These are phyloP conservation scores for Anomalospiza imberbis DNA, from an alignment of 2,797 vertebrate genomes.

Conservation along the genomic window DNA sequence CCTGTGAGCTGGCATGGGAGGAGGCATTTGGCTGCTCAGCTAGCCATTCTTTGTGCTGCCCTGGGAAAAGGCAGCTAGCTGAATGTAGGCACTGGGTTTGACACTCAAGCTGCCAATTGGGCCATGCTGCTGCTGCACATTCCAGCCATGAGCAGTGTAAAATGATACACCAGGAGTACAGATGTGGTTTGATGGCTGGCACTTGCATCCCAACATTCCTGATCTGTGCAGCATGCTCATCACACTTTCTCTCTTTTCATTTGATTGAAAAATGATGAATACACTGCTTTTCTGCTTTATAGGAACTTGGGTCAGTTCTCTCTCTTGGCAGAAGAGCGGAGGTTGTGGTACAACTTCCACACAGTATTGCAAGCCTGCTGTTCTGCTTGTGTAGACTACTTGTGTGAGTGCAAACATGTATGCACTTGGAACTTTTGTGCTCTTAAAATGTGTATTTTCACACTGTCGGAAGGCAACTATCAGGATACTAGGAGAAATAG, in stretches of 20 bases:
- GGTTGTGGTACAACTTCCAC: background rate
- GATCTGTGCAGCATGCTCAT: background rate
- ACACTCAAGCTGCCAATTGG: background rate
- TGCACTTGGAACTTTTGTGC: background rate
- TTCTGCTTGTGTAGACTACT: background rate
- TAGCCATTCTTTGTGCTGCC: background rate
- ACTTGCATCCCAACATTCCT: background rate
- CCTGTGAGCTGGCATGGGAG: fast-evolving
- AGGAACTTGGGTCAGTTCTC: background rate
- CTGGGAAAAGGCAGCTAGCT: background rate
- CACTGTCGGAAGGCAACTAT: background rate
- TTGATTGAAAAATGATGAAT: background rate
- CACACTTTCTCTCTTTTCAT: background rate
- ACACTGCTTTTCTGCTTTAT: background rate
- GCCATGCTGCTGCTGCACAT: conserved; percentile 48
- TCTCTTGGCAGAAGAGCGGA: background rate
- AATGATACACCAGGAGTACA: background rate
- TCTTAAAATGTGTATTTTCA: background rate
- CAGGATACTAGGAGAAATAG: background rate
- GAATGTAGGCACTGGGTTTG: background rate
- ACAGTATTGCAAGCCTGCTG: background rate
- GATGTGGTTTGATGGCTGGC: conserved; percentile 15
- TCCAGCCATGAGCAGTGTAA: conserved; percentile 18
- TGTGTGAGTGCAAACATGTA: background rate
- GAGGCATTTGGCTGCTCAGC: background rate